Conservation (phyloP, 2,797 vertebrate genomes). For the Clamator glandarius region DNA sequence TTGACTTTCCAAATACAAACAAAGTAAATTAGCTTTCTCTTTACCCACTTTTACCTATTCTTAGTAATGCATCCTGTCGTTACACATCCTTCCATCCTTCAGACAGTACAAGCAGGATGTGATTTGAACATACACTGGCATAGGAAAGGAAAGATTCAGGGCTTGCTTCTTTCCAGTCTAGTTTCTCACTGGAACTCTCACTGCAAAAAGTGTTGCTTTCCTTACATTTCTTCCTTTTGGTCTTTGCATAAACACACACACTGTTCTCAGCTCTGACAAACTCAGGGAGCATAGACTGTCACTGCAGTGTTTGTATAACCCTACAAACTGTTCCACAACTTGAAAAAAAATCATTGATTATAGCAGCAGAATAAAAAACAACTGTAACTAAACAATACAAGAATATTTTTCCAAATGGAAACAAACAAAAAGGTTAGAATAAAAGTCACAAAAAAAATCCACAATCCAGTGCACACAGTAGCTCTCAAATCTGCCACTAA, state of each 20-base stretch:
- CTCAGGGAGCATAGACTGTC: background rate
- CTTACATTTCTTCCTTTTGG: background rate
- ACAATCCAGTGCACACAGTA: background rate
- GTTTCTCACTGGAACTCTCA: background rate
- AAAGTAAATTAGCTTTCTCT: background rate
- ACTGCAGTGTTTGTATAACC: background rate
- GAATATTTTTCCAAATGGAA: background rate
- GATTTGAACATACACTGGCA: background rate
- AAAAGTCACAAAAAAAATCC: background rate
- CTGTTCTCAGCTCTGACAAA: background rate
- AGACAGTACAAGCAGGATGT: background rate
- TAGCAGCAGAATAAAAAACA: background rate
- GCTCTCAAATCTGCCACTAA: background rate
- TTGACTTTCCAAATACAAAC: background rate
- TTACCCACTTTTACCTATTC: background rate
- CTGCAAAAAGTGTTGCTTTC: background rate
- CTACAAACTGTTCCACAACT: background rate
- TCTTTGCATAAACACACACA: background rate
- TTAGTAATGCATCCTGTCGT: background rate
- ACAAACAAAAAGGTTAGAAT: background rate
- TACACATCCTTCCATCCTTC: background rate
- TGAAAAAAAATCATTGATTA: background rate
- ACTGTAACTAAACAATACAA: background rate
- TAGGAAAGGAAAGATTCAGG: background rate
- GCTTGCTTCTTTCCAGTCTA: background rate